Conservation (phyloP, 2,797 vertebrate species). For the Nannoperca australis region DNA sequence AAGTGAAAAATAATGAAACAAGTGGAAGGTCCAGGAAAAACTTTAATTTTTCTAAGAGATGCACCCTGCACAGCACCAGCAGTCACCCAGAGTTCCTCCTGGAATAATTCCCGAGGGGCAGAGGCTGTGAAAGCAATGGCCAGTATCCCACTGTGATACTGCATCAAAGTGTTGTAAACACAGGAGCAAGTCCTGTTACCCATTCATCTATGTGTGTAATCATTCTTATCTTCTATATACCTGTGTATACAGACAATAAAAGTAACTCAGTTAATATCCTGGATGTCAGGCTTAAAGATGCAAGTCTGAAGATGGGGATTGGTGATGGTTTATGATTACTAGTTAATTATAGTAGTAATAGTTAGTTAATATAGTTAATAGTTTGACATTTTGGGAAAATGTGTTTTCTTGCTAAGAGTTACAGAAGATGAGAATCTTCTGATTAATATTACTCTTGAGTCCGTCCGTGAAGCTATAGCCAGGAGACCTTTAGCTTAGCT, state of each 20-base stretch:
- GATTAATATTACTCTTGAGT: not conserved
- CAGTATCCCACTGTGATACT: conserved; percentile 59
- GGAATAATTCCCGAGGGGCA: conserved; percentile 52
- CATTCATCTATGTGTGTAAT: conserved; percentile 59
- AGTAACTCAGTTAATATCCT: conserved; percentile 41
- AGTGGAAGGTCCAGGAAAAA: conserved; percentile 43
- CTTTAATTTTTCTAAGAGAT: conserved; percentile 64
- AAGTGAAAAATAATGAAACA: conserved; percentile 42
- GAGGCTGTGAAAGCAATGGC: conserved; percentile 54
- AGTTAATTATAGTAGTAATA: not conserved
- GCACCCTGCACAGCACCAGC: conserved; percentile 35
- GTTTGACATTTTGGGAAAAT: conserved; percentile 19
- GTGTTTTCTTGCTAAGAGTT: not conserved
- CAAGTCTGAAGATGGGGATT: conserved; percentile 12
- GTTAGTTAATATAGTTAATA: not conserved
- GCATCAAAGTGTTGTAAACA: conserved; percentile 65
- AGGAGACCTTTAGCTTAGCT: not conserved
- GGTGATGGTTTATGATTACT: not conserved
- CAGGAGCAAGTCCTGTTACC: conserved; percentile 35
- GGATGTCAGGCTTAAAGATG: conserved; percentile 12
- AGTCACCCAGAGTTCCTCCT: conserved; percentile 49
- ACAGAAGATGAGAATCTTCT: not conserved
- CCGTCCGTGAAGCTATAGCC: not conserved
- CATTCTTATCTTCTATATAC: conserved; percentile 14
- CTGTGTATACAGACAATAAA: conserved; percentile 12